Conservation (phyloP, 2,113 vertebrate species). For the Columbina picui region DNA sequence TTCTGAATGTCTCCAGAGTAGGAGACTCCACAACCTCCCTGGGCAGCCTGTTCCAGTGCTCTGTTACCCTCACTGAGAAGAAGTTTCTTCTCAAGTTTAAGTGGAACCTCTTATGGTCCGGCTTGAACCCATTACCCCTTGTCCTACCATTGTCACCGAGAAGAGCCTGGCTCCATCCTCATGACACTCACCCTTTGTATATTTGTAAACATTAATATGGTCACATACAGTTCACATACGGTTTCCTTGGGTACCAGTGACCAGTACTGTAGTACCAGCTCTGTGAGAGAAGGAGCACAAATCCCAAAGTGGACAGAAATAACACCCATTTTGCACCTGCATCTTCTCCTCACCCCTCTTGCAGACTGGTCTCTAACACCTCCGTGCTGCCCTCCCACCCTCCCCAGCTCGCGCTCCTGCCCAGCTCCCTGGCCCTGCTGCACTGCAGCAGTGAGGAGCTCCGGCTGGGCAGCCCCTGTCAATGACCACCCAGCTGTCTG, state of each 20-base stretch:
- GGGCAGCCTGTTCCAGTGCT: no score
- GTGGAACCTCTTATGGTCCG: no score
- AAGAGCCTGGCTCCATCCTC: no score
- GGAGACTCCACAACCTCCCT: no score
- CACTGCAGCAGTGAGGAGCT: rapidly evolving
- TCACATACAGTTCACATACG: no score
- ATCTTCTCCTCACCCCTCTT: not conserved
- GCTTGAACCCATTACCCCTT: no score
- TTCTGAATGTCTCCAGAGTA: no score
- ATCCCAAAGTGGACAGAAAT: not conserved
- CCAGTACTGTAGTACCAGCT: not conserved
- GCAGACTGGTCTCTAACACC: not conserved
- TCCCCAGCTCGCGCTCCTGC: rapidly evolving
- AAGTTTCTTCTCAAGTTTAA: no score
- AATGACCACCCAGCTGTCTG: rapidly evolving
- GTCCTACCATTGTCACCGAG: no score
- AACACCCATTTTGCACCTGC: not conserved
- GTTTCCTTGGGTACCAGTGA: not conserved
- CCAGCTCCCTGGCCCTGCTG: not conserved
- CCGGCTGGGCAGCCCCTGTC: rapidly evolving
- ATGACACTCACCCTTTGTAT: no score
- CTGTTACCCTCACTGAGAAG: no score
- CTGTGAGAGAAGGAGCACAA: not conserved
- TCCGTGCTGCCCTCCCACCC: rapidly evolving
- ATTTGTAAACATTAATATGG: no score